These are phyloP conservation scores for Erebia epiphron DNA, from an alignment of 2,888 invertebrate species.

Conservation along the genomic window DNA sequence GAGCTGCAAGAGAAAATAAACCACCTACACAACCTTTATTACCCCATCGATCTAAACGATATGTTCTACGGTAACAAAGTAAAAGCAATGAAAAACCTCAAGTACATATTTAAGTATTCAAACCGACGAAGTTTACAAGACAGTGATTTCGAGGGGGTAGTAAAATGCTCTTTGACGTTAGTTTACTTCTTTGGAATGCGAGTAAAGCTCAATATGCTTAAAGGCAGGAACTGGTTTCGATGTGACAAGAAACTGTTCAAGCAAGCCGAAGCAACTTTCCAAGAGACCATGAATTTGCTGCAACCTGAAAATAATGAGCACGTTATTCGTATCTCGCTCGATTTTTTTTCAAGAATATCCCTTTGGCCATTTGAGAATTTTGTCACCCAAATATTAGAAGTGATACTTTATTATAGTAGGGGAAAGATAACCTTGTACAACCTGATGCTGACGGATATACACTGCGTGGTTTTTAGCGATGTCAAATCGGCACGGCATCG, in stretches of 20 bases:
- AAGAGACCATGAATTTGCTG: constrained; percentile 55
- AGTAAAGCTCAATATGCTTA: constrained; percentile 52
- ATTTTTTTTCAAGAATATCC: constrained; percentile 54
- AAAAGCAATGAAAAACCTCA: constrained; percentile 49
- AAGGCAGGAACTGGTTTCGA: constrained; percentile 50
- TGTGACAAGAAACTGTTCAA: constrained; percentile 53
- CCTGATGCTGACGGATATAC: constrained; percentile 61
- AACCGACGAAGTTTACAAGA: constrained; percentile 49
- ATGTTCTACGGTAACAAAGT: constrained; percentile 50
- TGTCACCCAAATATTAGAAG: constrained; percentile 59
- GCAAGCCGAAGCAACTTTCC: constrained; percentile 56
- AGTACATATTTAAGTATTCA: constrained; percentile 48
- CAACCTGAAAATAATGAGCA: constrained; percentile 58
- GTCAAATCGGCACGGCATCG: constrained; percentile 67
- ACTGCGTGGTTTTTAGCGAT: constrained; percentile 55
- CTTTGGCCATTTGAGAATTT: constrained; percentile 64
- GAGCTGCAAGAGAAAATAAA: constrained; percentile 52
- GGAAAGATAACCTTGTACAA: constrained; percentile 58
- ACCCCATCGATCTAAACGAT: constrained; percentile 55
- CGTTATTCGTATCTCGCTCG: constrained; percentile 56
- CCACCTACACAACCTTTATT: constrained; percentile 47
- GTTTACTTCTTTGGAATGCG: constrained; percentile 66
- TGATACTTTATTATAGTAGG: constrained; percentile 56
- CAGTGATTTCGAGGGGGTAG: constrained; percentile 52
- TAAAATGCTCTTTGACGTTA: constrained; percentile 56